Evolutionary conservation across 2,888 invertebrate species (phyloP).

Genomic region (Flabesymbios commensalis): DNA sequence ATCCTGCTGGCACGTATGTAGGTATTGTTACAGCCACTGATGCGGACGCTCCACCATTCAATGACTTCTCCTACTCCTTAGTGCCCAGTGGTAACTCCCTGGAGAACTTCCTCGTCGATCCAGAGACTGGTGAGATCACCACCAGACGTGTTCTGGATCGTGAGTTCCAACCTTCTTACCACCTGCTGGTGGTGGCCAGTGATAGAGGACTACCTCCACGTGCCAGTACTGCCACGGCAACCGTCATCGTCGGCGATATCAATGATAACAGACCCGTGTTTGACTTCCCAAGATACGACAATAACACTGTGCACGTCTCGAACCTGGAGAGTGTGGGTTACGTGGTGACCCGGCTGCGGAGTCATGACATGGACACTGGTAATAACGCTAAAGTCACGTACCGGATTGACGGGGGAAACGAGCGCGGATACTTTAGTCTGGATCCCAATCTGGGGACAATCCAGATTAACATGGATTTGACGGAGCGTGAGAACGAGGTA

Average conservation of each 20-base stretch:
- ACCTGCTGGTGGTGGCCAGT: conserved; percentile 5
- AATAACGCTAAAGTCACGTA: conserved; percentile 11
- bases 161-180: neutral
- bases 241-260: conserved; percentile 29
- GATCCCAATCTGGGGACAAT: conserved; percentile 13
- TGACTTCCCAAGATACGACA: conserved; percentile 22
- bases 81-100: conserved; percentile 6
- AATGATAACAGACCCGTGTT: conserved; percentile 35
- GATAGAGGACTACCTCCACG: conserved; percentile 68
- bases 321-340: conserved; percentile 15
- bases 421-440: conserved; percentile 6
- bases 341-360: conserved; percentile 6
- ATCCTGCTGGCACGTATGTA: conserved; percentile 51
- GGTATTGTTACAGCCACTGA: conserved; percentile 30
- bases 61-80: conserved; percentile 24
- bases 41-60: conserved; percentile 21
- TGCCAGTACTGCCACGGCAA: conserved; percentile 26
- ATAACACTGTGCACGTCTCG: conserved; percentile 25
- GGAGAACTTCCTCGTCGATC: conserved; percentile 14
- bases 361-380: conserved; percentile 13
- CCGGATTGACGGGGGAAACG: conserved; percentile 10
- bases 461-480: conserved; percentile 9
- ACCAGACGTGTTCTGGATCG: neutral
- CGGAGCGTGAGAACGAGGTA: conserved; percentile 4
- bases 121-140: conserved; percentile 1